Evolutionary conservation across 2,888 invertebrate genomes (phyloP), one percentile per base, ranked within the genome.

Genomic region (Cheilosia grossa): DNA sequence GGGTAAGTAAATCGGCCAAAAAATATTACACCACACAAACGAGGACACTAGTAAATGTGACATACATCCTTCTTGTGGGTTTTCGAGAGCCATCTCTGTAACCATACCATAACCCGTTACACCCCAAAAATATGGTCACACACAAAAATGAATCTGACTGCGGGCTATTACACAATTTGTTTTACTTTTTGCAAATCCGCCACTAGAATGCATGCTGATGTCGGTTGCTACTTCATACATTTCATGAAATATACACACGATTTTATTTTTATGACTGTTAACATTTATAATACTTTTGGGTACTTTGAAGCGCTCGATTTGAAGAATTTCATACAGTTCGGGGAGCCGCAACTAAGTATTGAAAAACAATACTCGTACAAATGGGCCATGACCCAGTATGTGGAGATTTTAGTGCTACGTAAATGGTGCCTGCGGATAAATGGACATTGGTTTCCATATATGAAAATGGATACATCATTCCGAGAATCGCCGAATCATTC

Each of bases 21-120:
- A 44, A n/a, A 44, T 27, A 27, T 44, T 44, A 44, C 44, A n/a
- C n/a, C n/a, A 37, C 37, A 17, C n/a, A 44, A 44, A 44, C 44
- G 17, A 44, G 44, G 44, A 44, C 17, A 44, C 44, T 44, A 17
- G 44, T 9, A 17, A 37, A 37, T 44, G 7, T 44, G 44, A 6
- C 44, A 44, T 44, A 17, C 17, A 15, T 17, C 44, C 44, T 44
- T 2, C 17, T 44, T 17, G 5, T 3, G n/a, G 15, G n/a, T 17
- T 44, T 9, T 44, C 44, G 44, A n/a, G n/a, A n/a, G 6, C 44
- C 44, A 44, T 44, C 44, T 44, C 44, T 17, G 0, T 44, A 44
- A 44, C 17, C 44, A 15, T 9, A 44, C 17, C 17, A 15, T 9
- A 30, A 30, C 30, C 30, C 9, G 3, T 44, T n/a, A 2, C 17